Percentiles rank a stretch among this genome's conserved stretches.
Evolutionary conservation across 1,140 invertebrate species (phyloP).

Genomic region (Cydia amplana): DNA sequence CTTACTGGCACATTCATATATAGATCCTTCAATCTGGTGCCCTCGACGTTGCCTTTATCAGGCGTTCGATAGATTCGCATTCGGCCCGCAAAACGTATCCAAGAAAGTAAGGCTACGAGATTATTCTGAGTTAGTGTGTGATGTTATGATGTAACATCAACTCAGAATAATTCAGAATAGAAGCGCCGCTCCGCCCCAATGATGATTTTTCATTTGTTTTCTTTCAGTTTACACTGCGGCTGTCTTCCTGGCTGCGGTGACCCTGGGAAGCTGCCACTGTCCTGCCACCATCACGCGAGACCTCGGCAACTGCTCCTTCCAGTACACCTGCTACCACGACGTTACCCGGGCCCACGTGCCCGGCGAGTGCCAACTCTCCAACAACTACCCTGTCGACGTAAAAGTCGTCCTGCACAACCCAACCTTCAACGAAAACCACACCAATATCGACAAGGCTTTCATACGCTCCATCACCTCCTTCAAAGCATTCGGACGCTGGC

Average conservation of each 20-base stretch:
- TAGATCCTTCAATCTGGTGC: no score
- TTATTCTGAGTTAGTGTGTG: not conserved
- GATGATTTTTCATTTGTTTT: not conserved
- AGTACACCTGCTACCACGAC: slow-evolving; percentile 50
- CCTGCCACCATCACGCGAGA: slow-evolving; percentile 44
- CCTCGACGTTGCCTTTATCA: no score
- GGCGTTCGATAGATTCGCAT: no score
- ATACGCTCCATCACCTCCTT: slow-evolving; percentile 52
- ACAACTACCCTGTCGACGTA: slow-evolving; percentile 55
- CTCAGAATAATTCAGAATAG: no score
- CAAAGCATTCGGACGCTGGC: slow-evolving; percentile 51
- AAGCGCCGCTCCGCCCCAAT: not conserved
- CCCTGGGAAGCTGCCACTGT: slow-evolving; percentile 50
- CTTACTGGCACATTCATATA: no score
- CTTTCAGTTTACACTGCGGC: slow-evolving; percentile 45
- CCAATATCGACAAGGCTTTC: slow-evolving; percentile 46
- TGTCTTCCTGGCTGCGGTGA: slow-evolving; percentile 36
- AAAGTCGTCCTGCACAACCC: slow-evolving; percentile 55
- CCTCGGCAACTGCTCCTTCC: slow-evolving; percentile 51
- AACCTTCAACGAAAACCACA: slow-evolving; percentile 44
- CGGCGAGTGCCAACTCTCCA: slow-evolving; percentile 50
- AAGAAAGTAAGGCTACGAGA: not conserved
- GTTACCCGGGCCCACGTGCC: slow-evolving; percentile 48
- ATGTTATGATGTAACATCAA: no score
- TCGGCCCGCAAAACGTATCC: no score